Base-by-base conservation (phyloP, 1,140 invertebrate species). In the Drosophila oshimai region DNA sequence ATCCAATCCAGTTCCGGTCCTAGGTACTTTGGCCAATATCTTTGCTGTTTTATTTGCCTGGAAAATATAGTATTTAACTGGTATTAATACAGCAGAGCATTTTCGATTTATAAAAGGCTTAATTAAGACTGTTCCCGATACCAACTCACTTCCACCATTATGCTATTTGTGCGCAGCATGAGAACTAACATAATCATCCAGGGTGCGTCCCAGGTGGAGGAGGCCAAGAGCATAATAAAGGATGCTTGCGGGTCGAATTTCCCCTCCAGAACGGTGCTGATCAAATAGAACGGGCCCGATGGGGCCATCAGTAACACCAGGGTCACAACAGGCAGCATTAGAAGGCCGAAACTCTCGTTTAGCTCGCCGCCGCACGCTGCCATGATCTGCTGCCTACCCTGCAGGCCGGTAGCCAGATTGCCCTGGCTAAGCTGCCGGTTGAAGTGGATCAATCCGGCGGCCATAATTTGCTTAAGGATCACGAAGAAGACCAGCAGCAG, bases 21-120 rank as follows among this genome's bases (percentile, higher is more conserved):
- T 46, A 0, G 84, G 78, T 29, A 90, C 71, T 71, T 83, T 87
- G 0, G 74, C 37, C n/a, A 90, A 50, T 41, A 90, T 90, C 42
- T 84, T 89, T 10, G 78, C 67, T 6, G 89, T 90, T 47, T 89
- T 89, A 26, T 90, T 89, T 4, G 89, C 89, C 89, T 90, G 46
- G 9, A 75, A 89, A 47, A 42, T 34, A 33, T 18, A 34, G 6
- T 31, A 20, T 13, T 2, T 2, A 9, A 1, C 0, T 7, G 2
- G 0, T 12, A 7, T 49, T 0, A 20, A 20, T 20, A 10, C n/a
- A n/a, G n/a, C n/a, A n/a, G n/a, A n/a, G n/a, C n/a, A n/a, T n/a
- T n/a, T n/a, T n/a, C n/a, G n/a, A n/a, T n/a, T n/a, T n/a, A n/a
- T n/a, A n/a, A n/a, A n/a, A n/a, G n/a, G n/a, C 2, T 3, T 12